Percentiles rank a stretch among this genome's conserved stretches.
Conservation (phyloP, 2,113 vertebrate species). For the Plecotus auritus region DNA sequence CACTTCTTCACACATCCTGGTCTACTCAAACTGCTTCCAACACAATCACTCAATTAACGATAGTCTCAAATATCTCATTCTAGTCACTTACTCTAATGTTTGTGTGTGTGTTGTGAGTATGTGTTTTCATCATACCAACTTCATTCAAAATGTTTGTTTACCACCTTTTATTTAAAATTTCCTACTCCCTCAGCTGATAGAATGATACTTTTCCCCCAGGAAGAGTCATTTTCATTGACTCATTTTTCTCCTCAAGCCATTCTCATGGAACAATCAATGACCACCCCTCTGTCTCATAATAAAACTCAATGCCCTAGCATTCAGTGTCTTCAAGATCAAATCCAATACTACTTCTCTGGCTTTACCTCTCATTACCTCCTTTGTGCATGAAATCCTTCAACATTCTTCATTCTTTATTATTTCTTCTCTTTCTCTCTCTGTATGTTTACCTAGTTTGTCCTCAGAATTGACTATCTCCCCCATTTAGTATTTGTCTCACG, state of each 20-base stretch:
- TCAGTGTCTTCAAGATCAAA: background rate
- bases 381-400: background rate
- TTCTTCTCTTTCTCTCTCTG: background rate
- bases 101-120: background rate
- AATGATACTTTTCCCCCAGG: background rate
- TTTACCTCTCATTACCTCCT: background rate
- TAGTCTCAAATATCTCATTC: background rate
- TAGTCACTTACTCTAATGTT: background rate
- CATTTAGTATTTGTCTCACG: background rate
- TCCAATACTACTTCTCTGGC: background rate
- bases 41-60: background rate
- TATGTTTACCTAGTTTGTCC: background rate
- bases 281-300: background rate
- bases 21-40: background rate
- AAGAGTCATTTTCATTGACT: background rate
- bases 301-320: background rate
- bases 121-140: background rate
- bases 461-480: background rate
- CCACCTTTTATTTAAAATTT: background rate
- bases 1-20: background rate
- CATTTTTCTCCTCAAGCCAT: background rate
- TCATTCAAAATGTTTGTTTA: background rate
- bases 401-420: background rate
- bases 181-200: background rate
- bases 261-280: background rate